Evolutionary conservation across 2,113 vertebrate species (phyloP).

Genomic region (Mesoclemmys tuberculata): DNA sequence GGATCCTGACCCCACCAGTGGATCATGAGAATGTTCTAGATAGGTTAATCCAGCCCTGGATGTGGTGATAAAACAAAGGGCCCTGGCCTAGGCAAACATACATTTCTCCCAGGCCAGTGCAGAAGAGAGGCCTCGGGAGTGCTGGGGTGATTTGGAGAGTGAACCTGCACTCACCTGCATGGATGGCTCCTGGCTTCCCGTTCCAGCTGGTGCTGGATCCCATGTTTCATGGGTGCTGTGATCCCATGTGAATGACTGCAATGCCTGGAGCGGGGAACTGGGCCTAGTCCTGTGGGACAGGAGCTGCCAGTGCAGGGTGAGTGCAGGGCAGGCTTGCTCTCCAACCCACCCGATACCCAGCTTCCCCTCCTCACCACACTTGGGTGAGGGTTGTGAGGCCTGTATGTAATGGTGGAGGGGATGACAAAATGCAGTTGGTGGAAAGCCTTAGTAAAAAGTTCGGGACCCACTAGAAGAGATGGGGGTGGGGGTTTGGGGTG

Average conservation of each 20-base stretch:
- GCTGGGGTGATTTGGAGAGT: not conserved
- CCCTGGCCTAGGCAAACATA: not conserved
- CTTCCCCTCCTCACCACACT: not conserved
- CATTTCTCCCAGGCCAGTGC: not conserved
- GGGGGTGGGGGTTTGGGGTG: too few relatives aligned
- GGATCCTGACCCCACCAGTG: not conserved
- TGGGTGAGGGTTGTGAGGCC: not conserved
- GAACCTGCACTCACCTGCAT: not conserved
- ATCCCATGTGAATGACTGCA: not conserved
- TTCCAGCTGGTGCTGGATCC: not conserved
- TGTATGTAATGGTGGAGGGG: too few relatives aligned
- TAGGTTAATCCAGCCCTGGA: not conserved
- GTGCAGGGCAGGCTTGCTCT: not conserved
- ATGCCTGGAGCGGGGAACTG: not conserved
- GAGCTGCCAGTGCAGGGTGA: not conserved
- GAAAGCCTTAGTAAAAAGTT: too few relatives aligned
- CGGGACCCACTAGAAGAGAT: not conserved
- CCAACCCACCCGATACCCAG: not conserved
- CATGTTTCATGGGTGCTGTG: not conserved
- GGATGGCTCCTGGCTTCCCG: not conserved
- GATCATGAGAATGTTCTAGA: not conserved
- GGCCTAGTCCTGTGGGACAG: not conserved
- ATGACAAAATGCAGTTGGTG: not conserved
- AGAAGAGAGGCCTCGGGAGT: not conserved
- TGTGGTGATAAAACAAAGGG: not conserved